These are phyloP conservation scores for Meloidogyne hapla DNA, from an alignment of 1,140 invertebrate genomes.

Conservation along the genomic window DNA sequence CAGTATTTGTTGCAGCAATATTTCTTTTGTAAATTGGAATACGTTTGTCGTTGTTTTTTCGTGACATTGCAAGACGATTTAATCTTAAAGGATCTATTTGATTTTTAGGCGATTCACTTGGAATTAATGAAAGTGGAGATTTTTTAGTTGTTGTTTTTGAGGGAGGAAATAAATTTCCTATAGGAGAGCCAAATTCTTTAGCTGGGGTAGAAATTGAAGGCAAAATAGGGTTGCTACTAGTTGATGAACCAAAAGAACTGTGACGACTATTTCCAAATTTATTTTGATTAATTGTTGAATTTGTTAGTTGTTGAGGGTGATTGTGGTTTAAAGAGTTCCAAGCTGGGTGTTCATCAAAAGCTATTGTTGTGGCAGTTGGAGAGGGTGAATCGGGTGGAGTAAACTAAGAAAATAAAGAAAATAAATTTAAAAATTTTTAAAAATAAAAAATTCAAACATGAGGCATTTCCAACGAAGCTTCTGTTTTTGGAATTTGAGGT, in stretches of 20 bases:
- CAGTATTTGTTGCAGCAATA: neutral
- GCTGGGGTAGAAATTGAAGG: neutral
- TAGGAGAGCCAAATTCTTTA: neutral
- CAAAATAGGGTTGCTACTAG: neutral
- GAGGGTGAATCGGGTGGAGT: slow-evolving; percentile 40
- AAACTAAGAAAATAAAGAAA: slow-evolving; percentile 24
- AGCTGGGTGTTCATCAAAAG: neutral
- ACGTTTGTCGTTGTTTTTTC: neutral
- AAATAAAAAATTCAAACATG: neutral
- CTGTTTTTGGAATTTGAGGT: neutral
- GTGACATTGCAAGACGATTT: neutral
- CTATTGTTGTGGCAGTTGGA: neutral
- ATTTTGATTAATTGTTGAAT: neutral
- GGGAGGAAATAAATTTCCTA: neutral
- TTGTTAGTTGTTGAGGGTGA: neutral
- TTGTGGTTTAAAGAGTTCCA: slow-evolving; percentile 6
- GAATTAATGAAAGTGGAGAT: neutral
- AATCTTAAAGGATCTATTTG: neutral
- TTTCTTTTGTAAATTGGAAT: slow-evolving; percentile 10
- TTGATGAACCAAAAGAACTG: slow-evolving; percentile 2
- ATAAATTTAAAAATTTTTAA: neutral
- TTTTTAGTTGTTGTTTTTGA: neutral
- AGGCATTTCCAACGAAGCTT: slow-evolving; percentile 14
- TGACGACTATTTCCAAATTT: neutral
- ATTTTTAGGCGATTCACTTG: neutral